phyloP scores from a whole-genome alignment of 2,888 invertebrate genomes.

The Drosophila villosipedis region DNA sequence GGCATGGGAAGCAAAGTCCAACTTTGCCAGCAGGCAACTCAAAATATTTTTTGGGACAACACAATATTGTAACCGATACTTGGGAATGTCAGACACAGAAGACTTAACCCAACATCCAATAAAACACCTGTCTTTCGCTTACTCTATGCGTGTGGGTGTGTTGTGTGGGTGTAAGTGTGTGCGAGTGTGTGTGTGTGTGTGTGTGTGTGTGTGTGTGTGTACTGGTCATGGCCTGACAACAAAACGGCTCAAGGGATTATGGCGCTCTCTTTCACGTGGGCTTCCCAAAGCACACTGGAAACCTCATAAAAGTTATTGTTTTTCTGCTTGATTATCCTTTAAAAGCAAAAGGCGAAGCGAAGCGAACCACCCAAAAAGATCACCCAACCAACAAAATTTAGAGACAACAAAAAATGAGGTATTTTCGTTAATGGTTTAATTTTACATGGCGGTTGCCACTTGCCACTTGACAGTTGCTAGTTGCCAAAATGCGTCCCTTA shows the following conservation, averaged over 20 bases:
- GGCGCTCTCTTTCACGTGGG: slow-evolving; percentile 40
- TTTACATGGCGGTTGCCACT: slow-evolving; percentile 62
- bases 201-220: background rate
- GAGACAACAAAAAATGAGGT: slow-evolving; percentile 25
- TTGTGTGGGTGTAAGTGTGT: background rate
- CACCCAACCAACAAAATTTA: background rate
- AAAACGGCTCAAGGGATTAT: slow-evolving; percentile 76
- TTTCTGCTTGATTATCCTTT: slow-evolving; percentile 82
- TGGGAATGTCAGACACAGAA: slow-evolving; percentile 71
- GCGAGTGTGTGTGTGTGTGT: background rate
- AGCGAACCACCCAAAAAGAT: background rate
- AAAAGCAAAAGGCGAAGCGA: slow-evolving; percentile 51
- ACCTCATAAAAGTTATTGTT: slow-evolving; percentile 82
- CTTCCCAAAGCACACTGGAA: slow-evolving; percentile 60
- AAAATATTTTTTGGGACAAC: slow-evolving; percentile 51
- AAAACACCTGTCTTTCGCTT: slow-evolving; percentile 33
- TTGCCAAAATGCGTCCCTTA: background rate
- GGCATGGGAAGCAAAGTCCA: slow-evolving; percentile 3
- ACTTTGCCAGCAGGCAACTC: slow-evolving; percentile 18
- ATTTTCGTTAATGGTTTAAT: slow-evolving; percentile 75
- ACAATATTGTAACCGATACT: slow-evolving; percentile 75
- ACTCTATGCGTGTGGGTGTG: background rate
- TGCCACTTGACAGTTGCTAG: background rate
- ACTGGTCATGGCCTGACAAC: slow-evolving; percentile 51
- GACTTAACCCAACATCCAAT: slow-evolving; percentile 21